phyloP scores from a whole-genome alignment of 1,140 invertebrate species.

The Dreissena polymorpha region DNA sequence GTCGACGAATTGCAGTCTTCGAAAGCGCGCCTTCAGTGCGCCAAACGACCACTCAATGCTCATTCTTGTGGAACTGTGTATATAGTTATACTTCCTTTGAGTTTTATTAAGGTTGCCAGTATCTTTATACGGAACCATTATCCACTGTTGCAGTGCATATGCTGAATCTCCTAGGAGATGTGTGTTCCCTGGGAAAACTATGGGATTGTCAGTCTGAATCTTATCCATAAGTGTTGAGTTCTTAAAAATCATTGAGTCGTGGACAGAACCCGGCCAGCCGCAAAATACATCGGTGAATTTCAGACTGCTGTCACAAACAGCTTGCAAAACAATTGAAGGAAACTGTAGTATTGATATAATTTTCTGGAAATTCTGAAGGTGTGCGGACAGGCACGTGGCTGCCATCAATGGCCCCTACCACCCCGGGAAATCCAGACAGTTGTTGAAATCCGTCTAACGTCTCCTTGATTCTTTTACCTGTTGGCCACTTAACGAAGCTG shows the following conservation, averaged over 20 bases:
- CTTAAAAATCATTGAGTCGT: constrained; percentile 33
- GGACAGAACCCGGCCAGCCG: too few species aligned
- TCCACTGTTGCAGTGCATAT: neutral
- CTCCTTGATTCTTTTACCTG: neutral
- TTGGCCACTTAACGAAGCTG: too few species aligned
- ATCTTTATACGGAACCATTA: constrained; percentile 6
- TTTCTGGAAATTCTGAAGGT: constrained; percentile 36
- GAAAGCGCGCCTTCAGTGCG: constrained; percentile 17
- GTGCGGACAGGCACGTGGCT: too few species aligned
- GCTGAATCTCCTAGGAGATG: constrained; percentile 24
- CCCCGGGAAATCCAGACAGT: constrained; percentile 14
- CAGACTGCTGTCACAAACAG: too few species aligned
- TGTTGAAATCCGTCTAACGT: constrained; percentile 19
- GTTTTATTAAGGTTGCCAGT: constrained; percentile 17
- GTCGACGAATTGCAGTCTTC: constrained; percentile 22
- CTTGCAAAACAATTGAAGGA: constrained; percentile 31
- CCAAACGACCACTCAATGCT: constrained; percentile 28
- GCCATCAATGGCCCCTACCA: constrained; percentile 33
- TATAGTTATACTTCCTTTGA: constrained; percentile 41
- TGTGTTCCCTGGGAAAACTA: constrained; percentile 8
- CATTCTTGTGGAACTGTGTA: constrained; percentile 33
- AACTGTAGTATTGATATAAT: constrained; percentile 48
- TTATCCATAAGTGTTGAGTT: neutral
- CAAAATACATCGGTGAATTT: too few species aligned
- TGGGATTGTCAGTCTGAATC: neutral